These are phyloP conservation scores for Caenorhabditis becei DNA, from an alignment of 2,888 invertebrate genomes.

Conservation along the genomic window DNA sequence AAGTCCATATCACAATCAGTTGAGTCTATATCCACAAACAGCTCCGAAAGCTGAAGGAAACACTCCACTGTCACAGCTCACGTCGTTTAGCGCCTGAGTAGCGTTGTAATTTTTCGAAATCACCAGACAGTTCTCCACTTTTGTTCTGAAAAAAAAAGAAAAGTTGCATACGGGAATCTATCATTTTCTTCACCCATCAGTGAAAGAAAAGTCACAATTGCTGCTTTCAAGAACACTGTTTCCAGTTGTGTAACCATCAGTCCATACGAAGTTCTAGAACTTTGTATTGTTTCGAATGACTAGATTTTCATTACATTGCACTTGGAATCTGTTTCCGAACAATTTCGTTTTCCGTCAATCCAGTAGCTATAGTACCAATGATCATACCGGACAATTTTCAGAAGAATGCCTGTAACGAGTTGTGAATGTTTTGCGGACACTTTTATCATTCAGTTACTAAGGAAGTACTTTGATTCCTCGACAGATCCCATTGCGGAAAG, in stretches of 20 bases:
- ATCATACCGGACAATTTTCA: too few species aligned
- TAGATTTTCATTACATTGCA: neutral
- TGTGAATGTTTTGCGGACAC: neutral
- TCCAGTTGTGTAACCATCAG: slow-evolving; percentile 18
- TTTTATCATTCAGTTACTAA: neutral
- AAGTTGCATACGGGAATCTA: neutral
- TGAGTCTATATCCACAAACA: slow-evolving; percentile 26
- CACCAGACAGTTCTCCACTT: slow-evolving; percentile 7
- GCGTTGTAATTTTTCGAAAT: neutral
- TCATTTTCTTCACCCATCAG: neutral
- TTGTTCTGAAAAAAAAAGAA: neutral
- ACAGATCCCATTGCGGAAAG: neutral
- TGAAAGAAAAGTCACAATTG: neutral
- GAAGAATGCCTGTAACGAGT: too few species aligned
- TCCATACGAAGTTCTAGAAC: slow-evolving; percentile 4
- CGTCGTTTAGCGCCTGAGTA: slow-evolving; percentile 12
- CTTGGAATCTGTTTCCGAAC: neutral
- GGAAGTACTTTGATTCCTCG: neutral
- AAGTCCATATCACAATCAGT: neutral
- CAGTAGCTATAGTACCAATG: slow-evolving; percentile 2
- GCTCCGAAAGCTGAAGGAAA: neutral
- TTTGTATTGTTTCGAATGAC: neutral
- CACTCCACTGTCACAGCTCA: neutral
- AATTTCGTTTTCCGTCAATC: slow-evolving; percentile 2
- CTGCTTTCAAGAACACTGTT: neutral